A percentile compares a stretch with the other conserved stretches of the same genome.
Conservation (phyloP, 2,888 invertebrate genomes). For the Crepidodera aurea region DNA sequence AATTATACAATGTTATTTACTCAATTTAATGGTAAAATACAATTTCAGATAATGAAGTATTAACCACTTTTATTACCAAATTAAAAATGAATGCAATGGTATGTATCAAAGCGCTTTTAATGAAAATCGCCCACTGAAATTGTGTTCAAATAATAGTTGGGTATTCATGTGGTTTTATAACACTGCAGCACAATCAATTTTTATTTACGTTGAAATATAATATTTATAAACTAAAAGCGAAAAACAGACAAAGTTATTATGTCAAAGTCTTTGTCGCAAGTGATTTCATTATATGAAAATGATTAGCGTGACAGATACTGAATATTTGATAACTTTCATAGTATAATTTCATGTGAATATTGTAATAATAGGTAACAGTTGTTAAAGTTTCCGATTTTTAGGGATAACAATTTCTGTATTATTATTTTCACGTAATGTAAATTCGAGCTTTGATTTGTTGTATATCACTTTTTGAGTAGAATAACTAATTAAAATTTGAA, state of each 20-base stretch:
- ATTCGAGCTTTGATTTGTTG: conserved; percentile 16
- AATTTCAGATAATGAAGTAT: conserved; percentile 28
- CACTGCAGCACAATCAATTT: conserved; percentile 28
- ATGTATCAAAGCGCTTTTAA: conserved; percentile 32
- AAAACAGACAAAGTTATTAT: conserved; percentile 26
- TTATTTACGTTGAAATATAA: conserved; percentile 22
- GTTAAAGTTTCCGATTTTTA: conserved; percentile 47
- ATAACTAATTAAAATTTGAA: background rate
- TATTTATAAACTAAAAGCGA: conserved; percentile 11
- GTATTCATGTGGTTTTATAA: conserved; percentile 40
- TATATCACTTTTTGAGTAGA: background rate
- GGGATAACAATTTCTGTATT: conserved; percentile 34
- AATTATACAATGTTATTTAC: conserved; percentile 22
- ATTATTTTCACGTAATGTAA: conserved; percentile 38
- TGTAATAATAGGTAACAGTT: conserved; percentile 47
- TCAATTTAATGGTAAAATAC: conserved; percentile 10
- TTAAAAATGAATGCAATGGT: conserved; percentile 30
- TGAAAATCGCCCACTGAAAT: conserved; percentile 29
- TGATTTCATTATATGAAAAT: conserved; percentile 43
- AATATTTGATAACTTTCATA: conserved; percentile 49
- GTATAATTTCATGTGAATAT: conserved; percentile 49
- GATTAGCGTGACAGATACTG: conserved; percentile 53
- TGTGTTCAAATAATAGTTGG: conserved; percentile 37
- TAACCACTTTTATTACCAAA: conserved; percentile 32
- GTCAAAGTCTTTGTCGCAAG: conserved; percentile 38